Evolutionary conservation across 1,140 invertebrate species (phyloP), one percentile per base, ranked within the genome.

Genomic region (Diploscapter pachys): DNA sequence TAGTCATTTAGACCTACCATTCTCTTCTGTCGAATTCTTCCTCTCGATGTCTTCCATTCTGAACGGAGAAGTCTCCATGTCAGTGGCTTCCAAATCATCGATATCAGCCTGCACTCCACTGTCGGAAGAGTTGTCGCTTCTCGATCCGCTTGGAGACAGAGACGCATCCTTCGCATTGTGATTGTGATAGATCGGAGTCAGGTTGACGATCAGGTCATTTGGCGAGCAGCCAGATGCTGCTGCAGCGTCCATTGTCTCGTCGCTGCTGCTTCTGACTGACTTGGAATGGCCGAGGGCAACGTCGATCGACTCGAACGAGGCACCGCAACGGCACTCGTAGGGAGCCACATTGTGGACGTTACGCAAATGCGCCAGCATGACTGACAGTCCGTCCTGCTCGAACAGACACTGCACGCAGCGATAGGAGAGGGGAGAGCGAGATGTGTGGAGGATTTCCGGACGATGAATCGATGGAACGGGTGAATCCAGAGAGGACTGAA

Each of bases 341-440:
- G 80, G 80, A 4, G 78, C 59, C 5, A 76, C 55, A 48, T 74
- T 71, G 63, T 82, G 81, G 2, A 75, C 75, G 13, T 79, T 71
- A 11, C 65, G 73, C 11, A 83, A 55, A 63, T 82, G 81, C 51
- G 61, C 13, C 4, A 69, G 62, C 48, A 83, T 51, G 2, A 76
- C 67, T 4, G 78, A 81, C 3, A 83, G 62, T 13, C 75, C 66
- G n/a, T 82, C 81, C 59, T 82, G 71, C 57, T 82, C 81, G 51
- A 82, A 82, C 48, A 72, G 63, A 61, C 81, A 82, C 48, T 71
- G 63, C 5, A 75, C 66, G 50, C 81, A 82, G 31, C 78, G 73
- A 68, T 78, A 81, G 63, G 61, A 63, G 8, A 75, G 61, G 5
- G 63, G 48, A 4, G 59, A 56, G 4, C 62, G 65, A 59, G 52